Base-by-base conservation (phyloP, 2,888 invertebrate genomes). In the Dilophus febrilis region DNA sequence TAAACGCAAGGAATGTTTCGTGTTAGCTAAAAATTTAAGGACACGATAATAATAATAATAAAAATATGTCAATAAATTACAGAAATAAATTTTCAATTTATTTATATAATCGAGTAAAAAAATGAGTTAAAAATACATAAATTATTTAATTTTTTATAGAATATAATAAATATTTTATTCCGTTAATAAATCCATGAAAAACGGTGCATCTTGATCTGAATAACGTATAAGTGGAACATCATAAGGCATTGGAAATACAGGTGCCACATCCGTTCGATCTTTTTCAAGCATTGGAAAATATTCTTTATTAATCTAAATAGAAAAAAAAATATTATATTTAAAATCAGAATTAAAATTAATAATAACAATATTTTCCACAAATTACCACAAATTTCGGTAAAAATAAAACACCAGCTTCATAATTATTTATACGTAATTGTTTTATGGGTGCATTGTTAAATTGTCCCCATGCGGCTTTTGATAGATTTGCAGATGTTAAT, bases 401-500 rank as follows among this genome's bases (percentile, higher is more conserved):
- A 50, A 92, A 83, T 35, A 95, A 56, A 1, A 97, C 86, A 0
- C 95, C 95, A 1, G 77, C 80, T 61, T 97, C 95, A 54, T 86
- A 94, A 33, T 87, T 91, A 57, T 85, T 72, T 8, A 92, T 74
- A 27, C 81, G 71, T 2, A 70, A 55, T 0, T 68, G 67, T 22
- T 22, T 22, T 22, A n/a, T n/a, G 0, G 61, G 60, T 56, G 74
- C 70, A 61, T 73, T 59, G 64, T 71, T 74, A 8, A 70, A 58
- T 10, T 64, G 64, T 31, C 97, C 97, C 97, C 97, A 97, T 0
- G 97, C 97, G 2, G 95, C 90, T 65, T 94, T 95, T 11, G 95
- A 97, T 26, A 95, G 65, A 65, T 98, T 98, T 0, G 87, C 90
- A 40, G 94, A 94, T 0, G 92, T 92, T 1, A 95, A 64, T 1